Percentiles rank a stretch among this genome's conserved stretches.
phyloP scores from a whole-genome alignment of 1,140 invertebrate genomes.

The Drosophila tani region DNA sequence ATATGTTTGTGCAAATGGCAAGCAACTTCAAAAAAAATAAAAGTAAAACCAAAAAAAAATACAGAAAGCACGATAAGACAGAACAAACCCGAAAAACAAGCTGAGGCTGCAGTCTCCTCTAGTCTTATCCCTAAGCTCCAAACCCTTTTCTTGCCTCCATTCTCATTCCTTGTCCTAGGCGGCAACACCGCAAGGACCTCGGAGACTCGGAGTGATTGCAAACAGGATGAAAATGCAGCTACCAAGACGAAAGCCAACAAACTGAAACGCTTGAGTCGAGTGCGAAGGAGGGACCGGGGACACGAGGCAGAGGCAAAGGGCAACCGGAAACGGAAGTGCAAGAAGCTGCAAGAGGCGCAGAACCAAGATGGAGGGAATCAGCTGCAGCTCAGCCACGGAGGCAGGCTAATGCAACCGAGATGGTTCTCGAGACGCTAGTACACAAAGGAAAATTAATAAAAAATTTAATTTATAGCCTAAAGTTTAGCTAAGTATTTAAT shows the following conservation, averaged over 20 bases:
- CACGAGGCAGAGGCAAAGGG: slow-evolving; percentile 1
- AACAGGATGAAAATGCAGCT: slow-evolving; percentile 72
- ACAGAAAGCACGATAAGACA: slow-evolving; percentile 18
- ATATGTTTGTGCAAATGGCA: slow-evolving; percentile 74
- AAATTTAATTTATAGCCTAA: neutral
- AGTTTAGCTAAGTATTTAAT: too few relatives aligned
- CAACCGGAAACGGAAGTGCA: slow-evolving; percentile 71
- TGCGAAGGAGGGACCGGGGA: neutral
- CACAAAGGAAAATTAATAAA: neutral
- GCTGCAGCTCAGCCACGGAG: slow-evolving; percentile 52
- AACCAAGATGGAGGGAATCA: slow-evolving; percentile 33
- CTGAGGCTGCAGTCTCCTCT: slow-evolving; percentile 7
- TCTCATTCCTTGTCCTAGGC: neutral
- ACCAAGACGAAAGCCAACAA: slow-evolving; percentile 72
- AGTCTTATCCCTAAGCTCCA: slow-evolving; percentile 7
- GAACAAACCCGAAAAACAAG: slow-evolving; percentile 39
- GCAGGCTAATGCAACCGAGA: slow-evolving; percentile 46
- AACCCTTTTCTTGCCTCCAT: slow-evolving; percentile 4
- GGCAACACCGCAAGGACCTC: slow-evolving; percentile 64
- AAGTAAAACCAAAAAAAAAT: slow-evolving; percentile 8
- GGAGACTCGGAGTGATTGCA: slow-evolving; percentile 68
- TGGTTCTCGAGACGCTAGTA: slow-evolving; percentile 15
- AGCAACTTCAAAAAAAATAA: slow-evolving; percentile 50
- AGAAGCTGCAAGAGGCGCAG: slow-evolving; percentile 48
- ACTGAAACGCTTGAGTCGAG: slow-evolving; percentile 43